These are phyloP conservation scores for Larimichthys polyactis DNA, from an alignment of 2,113 vertebrate genomes.

Conservation along the genomic window DNA sequence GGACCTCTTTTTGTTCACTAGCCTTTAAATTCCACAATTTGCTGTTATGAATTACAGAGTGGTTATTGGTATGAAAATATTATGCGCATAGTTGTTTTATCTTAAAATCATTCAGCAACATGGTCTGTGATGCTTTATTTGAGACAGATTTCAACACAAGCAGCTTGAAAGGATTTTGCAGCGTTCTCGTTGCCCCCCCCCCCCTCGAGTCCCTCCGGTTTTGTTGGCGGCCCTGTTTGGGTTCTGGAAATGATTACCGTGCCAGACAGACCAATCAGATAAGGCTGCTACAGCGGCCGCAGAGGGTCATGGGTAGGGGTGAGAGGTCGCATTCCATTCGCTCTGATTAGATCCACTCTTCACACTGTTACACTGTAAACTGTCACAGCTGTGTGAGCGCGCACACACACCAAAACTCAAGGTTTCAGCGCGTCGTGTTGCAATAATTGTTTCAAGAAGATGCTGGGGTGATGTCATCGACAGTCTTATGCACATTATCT, in stretches of 20 bases:
- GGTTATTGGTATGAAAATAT: neutral
- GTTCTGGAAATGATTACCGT: constrained; percentile 83
- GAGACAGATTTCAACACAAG: neutral
- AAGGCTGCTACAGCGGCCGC: constrained; percentile 68
- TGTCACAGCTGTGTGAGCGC: constrained; percentile 67
- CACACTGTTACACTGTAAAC: constrained; percentile 72
- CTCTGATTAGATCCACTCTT: constrained; percentile 76
- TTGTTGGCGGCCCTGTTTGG: constrained; percentile 36
- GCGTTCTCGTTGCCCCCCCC: neutral
- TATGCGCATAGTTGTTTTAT: neutral
- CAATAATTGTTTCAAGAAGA: constrained; percentile 44
- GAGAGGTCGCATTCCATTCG: constrained; percentile 77
- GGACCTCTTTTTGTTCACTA: neutral
- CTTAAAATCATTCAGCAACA: neutral
- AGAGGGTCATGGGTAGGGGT: constrained; percentile 73
- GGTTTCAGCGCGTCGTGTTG: neutral
- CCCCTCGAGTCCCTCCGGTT: neutral
- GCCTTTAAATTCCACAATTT: neutral
- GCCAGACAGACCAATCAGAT: constrained; percentile 83
- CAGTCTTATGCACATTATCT: constrained; percentile 1
- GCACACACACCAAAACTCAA: constrained; percentile 1
- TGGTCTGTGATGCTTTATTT: neutral
- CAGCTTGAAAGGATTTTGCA: constrained; percentile 39
- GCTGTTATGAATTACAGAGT: neutral
- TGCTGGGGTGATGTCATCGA: constrained; percentile 27